A percentile compares a stretch with the other conserved stretches of the same genome.
Evolutionary conservation across 2,113 vertebrate species (phyloP).

Genomic region (Burhinus oedicnemus): DNA sequence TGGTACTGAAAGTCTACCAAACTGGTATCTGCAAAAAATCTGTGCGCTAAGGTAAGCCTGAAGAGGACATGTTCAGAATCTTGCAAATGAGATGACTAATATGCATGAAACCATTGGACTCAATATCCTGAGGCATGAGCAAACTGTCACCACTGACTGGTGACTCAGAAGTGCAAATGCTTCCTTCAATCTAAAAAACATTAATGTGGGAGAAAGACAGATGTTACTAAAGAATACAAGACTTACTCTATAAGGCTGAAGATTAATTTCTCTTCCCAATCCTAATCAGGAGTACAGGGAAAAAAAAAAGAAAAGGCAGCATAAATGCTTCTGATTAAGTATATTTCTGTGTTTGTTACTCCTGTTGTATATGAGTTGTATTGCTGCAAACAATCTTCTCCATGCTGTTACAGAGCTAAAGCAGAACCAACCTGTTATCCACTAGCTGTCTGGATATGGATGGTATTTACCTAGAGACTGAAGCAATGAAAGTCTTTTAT

Average conservation of each 20-base stretch:
- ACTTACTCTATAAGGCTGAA: constrained; percentile 11
- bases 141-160: constrained; percentile 63
- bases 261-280: not conserved
- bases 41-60: constrained; percentile 7
- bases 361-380: not conserved
- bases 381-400: not conserved
- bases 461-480: not conserved
- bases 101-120: constrained; percentile 29
- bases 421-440: not conserved
- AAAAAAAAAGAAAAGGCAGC: not conserved
- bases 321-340: not conserved
- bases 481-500: not conserved
- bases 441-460: not conserved
- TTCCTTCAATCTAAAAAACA: constrained; percentile 61
- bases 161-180: constrained; percentile 66
- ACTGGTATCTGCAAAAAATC: not conserved
- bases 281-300: not conserved
- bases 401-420: not conserved
- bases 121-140: constrained; percentile 59
- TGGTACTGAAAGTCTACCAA: not conserved
- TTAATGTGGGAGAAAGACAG: constrained; percentile 66
- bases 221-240: constrained; percentile 49
- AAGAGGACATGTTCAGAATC: constrained; percentile 29
- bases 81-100: constrained; percentile 64
- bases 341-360: not conserved